Evolutionary conservation across 2,113 vertebrate species (phyloP).

Genomic region (Eulacestoma nigropectus): DNA sequence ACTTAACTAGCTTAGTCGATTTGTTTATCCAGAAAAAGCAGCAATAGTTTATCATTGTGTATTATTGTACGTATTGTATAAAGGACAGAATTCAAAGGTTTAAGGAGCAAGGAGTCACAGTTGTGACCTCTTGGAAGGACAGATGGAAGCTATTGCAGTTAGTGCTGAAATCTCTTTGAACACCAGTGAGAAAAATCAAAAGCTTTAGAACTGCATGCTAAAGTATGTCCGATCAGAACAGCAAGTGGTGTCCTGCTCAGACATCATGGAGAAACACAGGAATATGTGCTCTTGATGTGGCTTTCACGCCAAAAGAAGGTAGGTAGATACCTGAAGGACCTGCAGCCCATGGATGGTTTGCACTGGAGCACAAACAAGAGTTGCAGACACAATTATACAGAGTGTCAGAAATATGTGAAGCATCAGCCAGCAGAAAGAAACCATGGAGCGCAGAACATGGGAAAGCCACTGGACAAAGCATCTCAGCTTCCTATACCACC

Average conservation of each 20-base stretch:
- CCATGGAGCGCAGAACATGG: fast-evolving
- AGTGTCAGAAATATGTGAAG: not conserved
- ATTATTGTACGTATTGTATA: not conserved
- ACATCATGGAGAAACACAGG: not conserved
- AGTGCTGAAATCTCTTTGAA: not conserved
- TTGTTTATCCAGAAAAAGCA: not conserved
- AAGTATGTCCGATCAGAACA: not conserved
- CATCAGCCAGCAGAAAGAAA: not conserved
- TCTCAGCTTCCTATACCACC: not conserved
- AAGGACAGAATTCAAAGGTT: not conserved
- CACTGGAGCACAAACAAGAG: not conserved
- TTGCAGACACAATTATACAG: fast-evolving
- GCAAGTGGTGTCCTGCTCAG: not conserved
- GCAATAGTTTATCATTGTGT: not conserved
- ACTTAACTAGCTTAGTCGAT: not conserved
- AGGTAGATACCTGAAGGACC: not conserved
- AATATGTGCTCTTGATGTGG: fast-evolving
- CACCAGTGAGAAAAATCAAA: not conserved
- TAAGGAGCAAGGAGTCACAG: not conserved
- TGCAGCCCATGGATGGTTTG: not conserved
- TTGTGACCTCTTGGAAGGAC: not conserved
- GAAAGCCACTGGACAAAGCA: not conserved
- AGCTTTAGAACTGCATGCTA: not conserved
- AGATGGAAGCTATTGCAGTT: not conserved
- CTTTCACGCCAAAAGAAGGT: fast-evolving